These are phyloP conservation scores for Tragelaphus buxtoni DNA, from an alignment of 2,113 vertebrate genomes.

Conservation along the genomic window DNA sequence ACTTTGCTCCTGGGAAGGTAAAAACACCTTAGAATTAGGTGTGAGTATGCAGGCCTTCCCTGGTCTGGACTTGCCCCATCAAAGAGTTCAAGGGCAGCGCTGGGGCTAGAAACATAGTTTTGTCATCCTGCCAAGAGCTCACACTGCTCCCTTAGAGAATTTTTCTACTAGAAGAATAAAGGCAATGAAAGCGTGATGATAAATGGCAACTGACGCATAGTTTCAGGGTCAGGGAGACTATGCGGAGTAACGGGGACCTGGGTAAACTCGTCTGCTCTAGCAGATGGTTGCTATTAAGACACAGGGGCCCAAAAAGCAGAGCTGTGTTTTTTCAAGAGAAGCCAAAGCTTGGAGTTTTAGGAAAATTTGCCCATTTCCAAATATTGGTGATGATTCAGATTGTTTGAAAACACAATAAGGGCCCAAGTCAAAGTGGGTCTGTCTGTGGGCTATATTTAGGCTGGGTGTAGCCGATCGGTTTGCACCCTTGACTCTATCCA, in stretches of 20 bases:
- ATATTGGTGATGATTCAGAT: conserved; percentile 25
- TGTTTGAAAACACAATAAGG: conserved; percentile 10
- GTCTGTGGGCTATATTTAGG: background rate
- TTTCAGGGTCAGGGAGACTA: background rate
- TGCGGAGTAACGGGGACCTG: background rate
- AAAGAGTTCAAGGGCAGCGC: background rate
- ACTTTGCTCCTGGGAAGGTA: background rate
- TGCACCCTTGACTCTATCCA: background rate
- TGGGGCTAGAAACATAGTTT: background rate
- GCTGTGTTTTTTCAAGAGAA: background rate
- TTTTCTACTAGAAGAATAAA: conserved; percentile 1
- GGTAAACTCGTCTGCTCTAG: background rate
- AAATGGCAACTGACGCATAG: background rate
- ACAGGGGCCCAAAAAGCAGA: background rate
- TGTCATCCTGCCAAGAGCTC: background rate
- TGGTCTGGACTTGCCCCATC: background rate
- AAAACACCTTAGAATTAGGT: background rate
- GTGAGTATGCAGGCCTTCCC: background rate
- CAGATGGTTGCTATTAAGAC: background rate
- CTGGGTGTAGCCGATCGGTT: background rate
- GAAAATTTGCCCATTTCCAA: background rate
- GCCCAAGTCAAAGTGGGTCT: background rate
- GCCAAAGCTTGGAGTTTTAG: conserved; percentile 13
- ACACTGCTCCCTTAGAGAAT: background rate
- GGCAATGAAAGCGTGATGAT: background rate